Percentiles rank a stretch among this genome's conserved stretches.
Conservation (phyloP, 2,888 invertebrate species). For the Thalpophila matura region DNA sequence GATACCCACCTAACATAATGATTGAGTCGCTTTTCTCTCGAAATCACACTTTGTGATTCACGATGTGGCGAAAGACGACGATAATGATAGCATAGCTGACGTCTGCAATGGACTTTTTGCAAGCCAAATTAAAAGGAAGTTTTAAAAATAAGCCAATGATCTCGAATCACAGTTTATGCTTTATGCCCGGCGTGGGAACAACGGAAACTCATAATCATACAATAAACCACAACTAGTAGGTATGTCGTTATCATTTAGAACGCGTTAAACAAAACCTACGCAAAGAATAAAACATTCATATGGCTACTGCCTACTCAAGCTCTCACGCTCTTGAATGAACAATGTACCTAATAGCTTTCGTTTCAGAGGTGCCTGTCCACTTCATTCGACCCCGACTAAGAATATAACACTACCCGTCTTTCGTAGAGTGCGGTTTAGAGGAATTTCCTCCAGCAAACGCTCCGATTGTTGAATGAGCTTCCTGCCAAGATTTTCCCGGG, state of each 20-base stretch:
- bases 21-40: background rate
- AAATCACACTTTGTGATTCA: background rate
- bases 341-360: conserved; percentile 37
- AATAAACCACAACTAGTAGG: conserved; percentile 68
- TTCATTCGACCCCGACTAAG: conserved; percentile 10
- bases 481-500: no score
- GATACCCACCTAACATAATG: background rate
- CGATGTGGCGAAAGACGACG: background rate
- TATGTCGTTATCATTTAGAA: conserved; percentile 47
- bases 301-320: conserved; percentile 25
- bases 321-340: conserved; percentile 36
- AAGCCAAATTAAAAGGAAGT: conserved; percentile 43
- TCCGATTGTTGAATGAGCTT: no score
- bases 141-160: conserved; percentile 31
- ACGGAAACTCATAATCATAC: conserved; percentile 73
- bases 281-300: conserved; percentile 32
- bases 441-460: no score
- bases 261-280: conserved; percentile 57
- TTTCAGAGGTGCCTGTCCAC: conserved; percentile 32
- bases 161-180: conserved; percentile 45
- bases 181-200: conserved; percentile 60
- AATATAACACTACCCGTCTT: conserved; percentile 13
- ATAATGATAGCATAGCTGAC: conserved; percentile 19
- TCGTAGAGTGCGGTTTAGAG: conserved; percentile 23
- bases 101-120: conserved; percentile 4